Evolutionary conservation across 2,797 vertebrate species (phyloP), one percentile per base, ranked within the genome.

Genomic region (Myotis myotis): DNA sequence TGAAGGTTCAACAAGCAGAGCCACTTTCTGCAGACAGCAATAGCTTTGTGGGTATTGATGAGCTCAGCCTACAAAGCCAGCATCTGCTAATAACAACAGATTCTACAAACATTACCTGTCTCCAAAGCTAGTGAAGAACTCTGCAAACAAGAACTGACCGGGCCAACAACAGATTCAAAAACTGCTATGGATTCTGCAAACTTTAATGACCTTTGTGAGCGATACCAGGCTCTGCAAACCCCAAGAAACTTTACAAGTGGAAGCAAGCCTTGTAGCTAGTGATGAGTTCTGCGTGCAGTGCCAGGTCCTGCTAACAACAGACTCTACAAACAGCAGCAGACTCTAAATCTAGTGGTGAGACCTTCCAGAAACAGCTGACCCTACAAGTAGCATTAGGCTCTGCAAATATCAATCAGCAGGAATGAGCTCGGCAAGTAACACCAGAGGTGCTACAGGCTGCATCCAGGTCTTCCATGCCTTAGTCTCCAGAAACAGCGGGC

Each of bases 281-380:
- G 44, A 70, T 28, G 93, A 94, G 60, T 84, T 86, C 82, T 62
- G 78, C 22, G 15, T 68, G 33, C 57, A 60, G 47, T 47, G 60
- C 75, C 55, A 22, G 22, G 33, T 64, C 94, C 86, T 94, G 75
- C 66, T 53, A 91, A 94, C 87, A 91, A 44, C 38, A 53, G 60
- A 91, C 47, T 92, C 70, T 80, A 75, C 36, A 64, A 89, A 91
- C 68, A 89, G 92, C 88, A 88, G 74, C 20, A 38, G 83, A 60
- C 92, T 94, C 62, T 89, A 92, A 90, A 96, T 53, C 78, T 86
- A 64, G 88, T 28, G n/a, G 95, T 0, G 0, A 96, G 74, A 78
- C 76, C 85, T 94, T 93, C 79, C 81, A 64, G 88, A 95, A 96
- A 96, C 4, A 8, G 76, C 87, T 95, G 93, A 75, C 74, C 94